Percentiles rank a stretch among this genome's conserved stretches.
Evolutionary conservation across 2,888 invertebrate species (phyloP).

Genomic region (Cetonia aurata): DNA sequence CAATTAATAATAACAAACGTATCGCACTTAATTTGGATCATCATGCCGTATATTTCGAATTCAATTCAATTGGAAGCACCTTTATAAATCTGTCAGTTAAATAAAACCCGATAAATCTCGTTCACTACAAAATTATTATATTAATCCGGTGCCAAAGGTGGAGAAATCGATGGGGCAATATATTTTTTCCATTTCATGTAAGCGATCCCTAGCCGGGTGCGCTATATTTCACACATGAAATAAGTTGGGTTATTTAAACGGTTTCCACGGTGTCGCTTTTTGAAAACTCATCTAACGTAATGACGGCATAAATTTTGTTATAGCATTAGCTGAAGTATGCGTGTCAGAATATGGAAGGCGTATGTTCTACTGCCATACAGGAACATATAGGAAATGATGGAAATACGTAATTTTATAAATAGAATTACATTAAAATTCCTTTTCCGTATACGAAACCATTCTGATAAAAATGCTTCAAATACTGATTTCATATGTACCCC

Average conservation of each 20-base stretch:
- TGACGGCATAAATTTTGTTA: conserved; percentile 44
- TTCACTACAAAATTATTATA: conserved; percentile 33
- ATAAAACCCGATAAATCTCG: conserved; percentile 36
- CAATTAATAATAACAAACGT: too few relatives aligned
- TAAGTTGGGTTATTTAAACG: conserved; percentile 44
- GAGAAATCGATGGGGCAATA: conserved; percentile 38
- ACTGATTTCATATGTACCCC: too few relatives aligned
- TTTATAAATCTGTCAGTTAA: conserved; percentile 35
- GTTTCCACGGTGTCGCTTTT: conserved; percentile 38
- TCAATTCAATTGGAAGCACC: conserved; percentile 28
- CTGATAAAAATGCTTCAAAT: too few relatives aligned
- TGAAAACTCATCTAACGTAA: conserved; percentile 41
- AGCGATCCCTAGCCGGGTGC: conserved; percentile 32
- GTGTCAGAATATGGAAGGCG: not conserved
- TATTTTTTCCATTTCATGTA: conserved; percentile 41
- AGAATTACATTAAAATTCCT: too few relatives aligned
- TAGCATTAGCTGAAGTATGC: conserved; percentile 33
- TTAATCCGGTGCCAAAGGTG: conserved; percentile 37
- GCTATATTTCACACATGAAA: conserved; percentile 43
- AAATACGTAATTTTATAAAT: not conserved
- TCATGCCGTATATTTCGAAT: conserved; percentile 10
- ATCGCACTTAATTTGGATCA: too few relatives aligned
- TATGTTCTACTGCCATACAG: not conserved
- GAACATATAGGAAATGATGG: not conserved
- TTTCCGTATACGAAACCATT: too few relatives aligned